A percentile compares a stretch with the other conserved stretches of the same genome.
Evolutionary conservation across 2,113 vertebrate genomes (phyloP).

Genomic region (Silurus glanis): DNA sequence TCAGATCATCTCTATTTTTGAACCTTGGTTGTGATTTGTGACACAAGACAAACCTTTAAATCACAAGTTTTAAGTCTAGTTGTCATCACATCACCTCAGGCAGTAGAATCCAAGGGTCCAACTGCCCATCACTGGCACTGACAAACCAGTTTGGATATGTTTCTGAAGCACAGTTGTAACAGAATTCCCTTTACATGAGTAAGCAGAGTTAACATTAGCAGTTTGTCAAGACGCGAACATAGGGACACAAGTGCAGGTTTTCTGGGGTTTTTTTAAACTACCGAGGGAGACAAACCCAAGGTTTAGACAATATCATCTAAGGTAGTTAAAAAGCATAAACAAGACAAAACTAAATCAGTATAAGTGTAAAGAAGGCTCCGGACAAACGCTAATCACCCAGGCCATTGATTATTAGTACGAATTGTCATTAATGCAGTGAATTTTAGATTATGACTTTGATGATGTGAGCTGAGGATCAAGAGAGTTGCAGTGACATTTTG

Average conservation of each 20-base stretch:
- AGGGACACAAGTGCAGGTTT: not conserved
- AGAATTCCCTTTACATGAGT: not conserved
- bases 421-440: too few relatives aligned
- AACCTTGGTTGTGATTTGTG: slow-evolving; percentile 21
- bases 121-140: slow-evolving; percentile 33
- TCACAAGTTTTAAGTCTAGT: slow-evolving; percentile 20
- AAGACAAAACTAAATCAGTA: not conserved
- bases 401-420: too few relatives aligned
- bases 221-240: not conserved
- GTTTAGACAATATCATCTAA: not conserved
- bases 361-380: not conserved
- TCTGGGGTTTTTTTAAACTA: not conserved
- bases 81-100: slow-evolving; percentile 25
- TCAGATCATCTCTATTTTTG: slow-evolving; percentile 42
- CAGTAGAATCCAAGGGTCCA: slow-evolving; percentile 2
- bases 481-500: not conserved
- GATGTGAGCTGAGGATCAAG: not conserved
- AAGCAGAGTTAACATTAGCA: not conserved
- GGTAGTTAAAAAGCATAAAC: not conserved
- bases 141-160: slow-evolving; percentile 25
- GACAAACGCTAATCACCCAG: not conserved
- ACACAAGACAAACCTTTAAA: slow-evolving; percentile 31
- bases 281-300: not conserved
- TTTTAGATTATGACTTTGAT: not conserved
- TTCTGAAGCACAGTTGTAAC: not conserved